Evolutionary conservation across 2,797 vertebrate species (phyloP).

Genomic region (Limnodromus scolopaceus): DNA sequence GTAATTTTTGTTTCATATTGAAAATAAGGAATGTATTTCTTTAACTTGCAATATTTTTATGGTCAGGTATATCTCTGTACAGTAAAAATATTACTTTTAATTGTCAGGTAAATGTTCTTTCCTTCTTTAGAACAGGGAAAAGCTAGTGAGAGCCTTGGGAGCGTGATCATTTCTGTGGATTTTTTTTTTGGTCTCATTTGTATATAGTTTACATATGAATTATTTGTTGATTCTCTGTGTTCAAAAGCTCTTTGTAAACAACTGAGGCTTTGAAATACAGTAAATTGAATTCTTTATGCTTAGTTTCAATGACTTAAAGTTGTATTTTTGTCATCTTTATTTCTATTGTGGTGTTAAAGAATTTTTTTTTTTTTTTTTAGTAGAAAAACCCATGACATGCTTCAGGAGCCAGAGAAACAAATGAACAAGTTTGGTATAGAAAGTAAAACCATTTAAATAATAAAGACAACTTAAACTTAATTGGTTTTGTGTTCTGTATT

Average conservation of each 20-base stretch:
- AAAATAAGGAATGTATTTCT: neutral
- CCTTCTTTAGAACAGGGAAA: neutral
- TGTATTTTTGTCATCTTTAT: neutral
- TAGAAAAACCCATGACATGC: neutral
- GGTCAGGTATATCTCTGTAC: fast-evolving
- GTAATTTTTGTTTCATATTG: neutral
- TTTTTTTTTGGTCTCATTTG: neutral
- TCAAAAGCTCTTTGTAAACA: neutral
- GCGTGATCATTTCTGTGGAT: neutral
- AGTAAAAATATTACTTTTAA: neutral
- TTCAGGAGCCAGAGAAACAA: neutral
- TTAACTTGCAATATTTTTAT: neutral
- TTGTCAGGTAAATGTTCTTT: neutral
- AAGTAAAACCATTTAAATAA: neutral
- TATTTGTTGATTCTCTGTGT: neutral
- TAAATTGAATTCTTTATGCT: neutral
- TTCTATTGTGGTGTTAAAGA: neutral
- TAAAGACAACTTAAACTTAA: neutral
- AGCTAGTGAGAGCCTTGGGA: neutral
- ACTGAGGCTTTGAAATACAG: neutral
- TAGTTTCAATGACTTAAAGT: neutral
- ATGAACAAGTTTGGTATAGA: neutral
- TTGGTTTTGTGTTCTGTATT: neutral
- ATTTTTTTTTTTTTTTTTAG: neutral
- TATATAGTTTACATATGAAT: neutral